Evolutionary conservation across 2,888 invertebrate genomes (phyloP).

Genomic region (Agrochola lota): DNA sequence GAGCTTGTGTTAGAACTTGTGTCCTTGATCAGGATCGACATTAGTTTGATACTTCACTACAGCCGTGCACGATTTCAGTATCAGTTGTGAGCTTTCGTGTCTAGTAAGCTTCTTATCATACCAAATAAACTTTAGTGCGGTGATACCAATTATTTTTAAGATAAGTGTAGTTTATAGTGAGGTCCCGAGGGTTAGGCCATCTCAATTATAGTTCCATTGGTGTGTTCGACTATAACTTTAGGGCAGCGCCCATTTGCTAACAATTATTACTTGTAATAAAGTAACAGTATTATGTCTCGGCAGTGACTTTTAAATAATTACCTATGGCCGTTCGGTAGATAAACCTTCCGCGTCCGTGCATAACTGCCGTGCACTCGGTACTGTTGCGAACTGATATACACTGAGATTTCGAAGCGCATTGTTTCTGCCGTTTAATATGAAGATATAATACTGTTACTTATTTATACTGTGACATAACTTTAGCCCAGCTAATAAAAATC

Average conservation of each 20-base stretch:
- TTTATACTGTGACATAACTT: no score
- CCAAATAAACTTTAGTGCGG: slow-evolving; percentile 16
- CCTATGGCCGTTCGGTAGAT: no score
- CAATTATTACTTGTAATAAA: background rate
- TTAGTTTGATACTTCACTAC: slow-evolving; percentile 19
- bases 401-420: no score
- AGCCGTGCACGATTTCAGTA: slow-evolving; percentile 40
- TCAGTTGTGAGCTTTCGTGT: slow-evolving; percentile 35
- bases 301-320: no score
- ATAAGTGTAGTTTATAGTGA: slow-evolving; percentile 10
- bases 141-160: slow-evolving; percentile 46
- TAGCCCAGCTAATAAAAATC: background rate
- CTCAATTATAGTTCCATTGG: background rate
- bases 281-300: no score
- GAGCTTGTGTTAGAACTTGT: background rate
- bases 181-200: background rate
- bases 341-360: no score
- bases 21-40: slow-evolving; percentile 27
- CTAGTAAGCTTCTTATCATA: slow-evolving; percentile 29
- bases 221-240: background rate
- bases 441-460: no score
- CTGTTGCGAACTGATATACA: no score
- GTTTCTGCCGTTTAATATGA: no score
- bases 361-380: no score
- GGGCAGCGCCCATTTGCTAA: background rate